Percentiles rank a stretch among this genome's conserved stretches.
phyloP scores from a whole-genome alignment of 2,888 invertebrate species.

The Colostygia pectinataria region DNA sequence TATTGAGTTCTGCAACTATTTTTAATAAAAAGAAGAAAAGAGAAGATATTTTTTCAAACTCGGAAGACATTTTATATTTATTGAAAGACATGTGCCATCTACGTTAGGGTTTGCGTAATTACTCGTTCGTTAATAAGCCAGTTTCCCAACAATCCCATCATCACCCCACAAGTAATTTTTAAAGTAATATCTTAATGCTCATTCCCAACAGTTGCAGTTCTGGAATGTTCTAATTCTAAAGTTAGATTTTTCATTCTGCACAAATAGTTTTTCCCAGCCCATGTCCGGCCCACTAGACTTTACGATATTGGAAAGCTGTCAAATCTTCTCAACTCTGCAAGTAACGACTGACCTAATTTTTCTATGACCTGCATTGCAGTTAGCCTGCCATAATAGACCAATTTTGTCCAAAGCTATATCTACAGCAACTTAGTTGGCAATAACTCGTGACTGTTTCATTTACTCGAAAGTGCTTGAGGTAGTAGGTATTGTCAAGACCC shows the following conservation, averaged over 20 bases:
- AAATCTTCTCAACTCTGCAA: slow-evolving; percentile 46
- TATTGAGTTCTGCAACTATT: slow-evolving; percentile 11
- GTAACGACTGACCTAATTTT: slow-evolving; percentile 65
- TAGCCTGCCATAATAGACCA: slow-evolving; percentile 12
- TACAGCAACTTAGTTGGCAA: slow-evolving; percentile 2
- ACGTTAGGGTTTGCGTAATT: too few relatives aligned
- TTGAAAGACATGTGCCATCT: too few relatives aligned
- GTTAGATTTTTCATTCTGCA: neutral
- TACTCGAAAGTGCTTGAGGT: too few relatives aligned
- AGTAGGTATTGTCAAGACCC: too few relatives aligned
- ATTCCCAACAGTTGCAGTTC: neutral
- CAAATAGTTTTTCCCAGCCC: neutral
- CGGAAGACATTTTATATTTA: too few relatives aligned
- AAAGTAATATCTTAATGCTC: too few relatives aligned
- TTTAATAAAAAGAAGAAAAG: slow-evolving; percentile 3
- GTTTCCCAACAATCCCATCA: too few relatives aligned
- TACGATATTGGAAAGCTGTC: slow-evolving; percentile 45
- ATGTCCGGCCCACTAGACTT: slow-evolving; percentile 11
- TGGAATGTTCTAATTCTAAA: too few relatives aligned
- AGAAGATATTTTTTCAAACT: too few relatives aligned
- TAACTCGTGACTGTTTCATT: neutral
- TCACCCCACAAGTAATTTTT: too few relatives aligned
- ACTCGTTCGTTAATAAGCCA: too few relatives aligned
- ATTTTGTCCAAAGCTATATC: slow-evolving; percentile 1
- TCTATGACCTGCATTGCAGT: slow-evolving; percentile 73